Percentiles rank a stretch among this genome's conserved stretches.
These are phyloP conservation scores for Sigmodon hispidus DNA, from an alignment of 2,113 vertebrate genomes.

Conservation along the genomic window DNA sequence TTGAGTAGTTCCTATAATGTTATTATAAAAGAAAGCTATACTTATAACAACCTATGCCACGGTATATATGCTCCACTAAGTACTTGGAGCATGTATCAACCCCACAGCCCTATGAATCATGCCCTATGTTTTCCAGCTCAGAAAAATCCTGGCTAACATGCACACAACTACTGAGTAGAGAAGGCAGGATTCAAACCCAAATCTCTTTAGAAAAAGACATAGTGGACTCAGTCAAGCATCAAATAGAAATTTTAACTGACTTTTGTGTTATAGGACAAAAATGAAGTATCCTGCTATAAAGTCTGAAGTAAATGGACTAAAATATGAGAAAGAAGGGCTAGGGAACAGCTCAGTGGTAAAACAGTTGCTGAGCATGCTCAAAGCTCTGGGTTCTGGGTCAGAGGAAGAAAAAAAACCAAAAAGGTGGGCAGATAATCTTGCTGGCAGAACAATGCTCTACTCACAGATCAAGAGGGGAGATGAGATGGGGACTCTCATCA, in stretches of 20 bases:
- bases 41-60: neutral
- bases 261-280: neutral
- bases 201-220: neutral
- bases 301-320: neutral
- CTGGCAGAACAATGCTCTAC: neutral
- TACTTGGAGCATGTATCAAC: neutral
- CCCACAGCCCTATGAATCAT: neutral
- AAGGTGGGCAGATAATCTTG: neutral
- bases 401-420: neutral
- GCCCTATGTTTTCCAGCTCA: neutral
- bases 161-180: neutral
- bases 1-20: neutral
- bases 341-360: neutral
- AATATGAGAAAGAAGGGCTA: neutral
- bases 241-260: neutral
- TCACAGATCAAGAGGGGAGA: neutral
- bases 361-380: neutral
- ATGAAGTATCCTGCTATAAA: neutral
- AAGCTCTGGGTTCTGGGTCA: neutral
- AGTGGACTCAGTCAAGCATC: neutral
- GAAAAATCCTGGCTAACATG: neutral
- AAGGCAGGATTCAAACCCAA: neutral
- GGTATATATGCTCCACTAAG: neutral
- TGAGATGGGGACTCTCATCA: neutral
- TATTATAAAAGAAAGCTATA: neutral